phyloP scores from a whole-genome alignment of 2,797 vertebrate species.

The Semaprochilodus insignis region DNA sequence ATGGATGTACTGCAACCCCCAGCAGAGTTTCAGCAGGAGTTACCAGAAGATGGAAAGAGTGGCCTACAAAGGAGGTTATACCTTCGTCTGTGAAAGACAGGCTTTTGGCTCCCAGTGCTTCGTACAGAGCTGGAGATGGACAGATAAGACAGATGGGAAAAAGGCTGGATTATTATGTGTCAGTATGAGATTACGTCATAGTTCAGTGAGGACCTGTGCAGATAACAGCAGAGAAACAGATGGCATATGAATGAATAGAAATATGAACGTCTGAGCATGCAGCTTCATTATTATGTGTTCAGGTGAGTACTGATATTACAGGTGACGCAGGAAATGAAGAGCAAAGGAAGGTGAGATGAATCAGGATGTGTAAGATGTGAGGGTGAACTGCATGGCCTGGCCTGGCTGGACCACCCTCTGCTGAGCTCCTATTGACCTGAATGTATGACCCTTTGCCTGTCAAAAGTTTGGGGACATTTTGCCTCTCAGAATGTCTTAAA shows the following conservation, averaged over 20 bases:
- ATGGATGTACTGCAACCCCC: background rate
- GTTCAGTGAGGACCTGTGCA: slow-evolving; percentile 4
- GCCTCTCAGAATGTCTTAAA: too few species aligned
- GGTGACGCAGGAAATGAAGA: slow-evolving; percentile 1
- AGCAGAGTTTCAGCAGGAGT: slow-evolving; percentile 9
- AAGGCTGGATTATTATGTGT: slow-evolving; percentile 51
- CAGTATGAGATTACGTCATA: slow-evolving; percentile 45
- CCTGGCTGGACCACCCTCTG: background rate
- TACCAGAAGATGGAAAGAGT: background rate
- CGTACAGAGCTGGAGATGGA: slow-evolving; percentile 89
- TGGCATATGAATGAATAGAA: background rate
- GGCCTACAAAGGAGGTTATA: slow-evolving; percentile 69
- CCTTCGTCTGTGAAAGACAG: slow-evolving; percentile 95
- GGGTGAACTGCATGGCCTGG: slow-evolving; percentile 2
- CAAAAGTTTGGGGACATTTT: too few species aligned
- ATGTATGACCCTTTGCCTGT: too few species aligned
- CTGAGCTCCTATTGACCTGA: too few species aligned
- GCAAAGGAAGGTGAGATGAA: background rate
- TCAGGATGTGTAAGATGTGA: background rate
- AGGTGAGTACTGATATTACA: background rate
- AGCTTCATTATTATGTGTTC: background rate
- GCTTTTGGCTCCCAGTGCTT: slow-evolving; percentile 86
- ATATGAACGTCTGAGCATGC: slow-evolving; percentile 4
- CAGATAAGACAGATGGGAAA: slow-evolving; percentile 70
- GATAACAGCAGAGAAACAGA: background rate